phyloP scores from a whole-genome alignment of 2,888 invertebrate genomes.

The Cetonia aurata region DNA sequence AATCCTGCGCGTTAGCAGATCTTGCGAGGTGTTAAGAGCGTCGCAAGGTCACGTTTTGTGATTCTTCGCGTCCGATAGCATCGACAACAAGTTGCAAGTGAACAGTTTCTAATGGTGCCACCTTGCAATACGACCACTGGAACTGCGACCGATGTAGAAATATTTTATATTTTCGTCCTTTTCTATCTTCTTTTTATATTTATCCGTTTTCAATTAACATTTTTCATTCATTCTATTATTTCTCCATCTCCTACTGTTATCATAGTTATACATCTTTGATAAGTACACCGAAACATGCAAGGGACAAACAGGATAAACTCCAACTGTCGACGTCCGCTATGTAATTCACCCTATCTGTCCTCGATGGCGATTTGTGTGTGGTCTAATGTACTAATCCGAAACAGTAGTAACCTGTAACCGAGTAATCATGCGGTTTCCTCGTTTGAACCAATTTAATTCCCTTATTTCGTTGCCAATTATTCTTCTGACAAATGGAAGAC shows the following conservation, averaged over 20 bases:
- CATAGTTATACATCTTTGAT: too few relatives aligned
- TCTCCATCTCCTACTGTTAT: too few relatives aligned
- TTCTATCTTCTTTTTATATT: too few relatives aligned
- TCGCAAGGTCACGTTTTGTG: slow-evolving; percentile 66
- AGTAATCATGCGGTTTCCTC: slow-evolving; percentile 51
- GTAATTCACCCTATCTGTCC: too few relatives aligned
- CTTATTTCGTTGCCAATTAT: slow-evolving; percentile 40
- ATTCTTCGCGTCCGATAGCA: slow-evolving; percentile 63
- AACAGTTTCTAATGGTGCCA: slow-evolving; percentile 64
- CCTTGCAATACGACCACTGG: slow-evolving; percentile 60
- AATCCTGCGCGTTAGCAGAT: slow-evolving; percentile 50
- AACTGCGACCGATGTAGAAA: slow-evolving; percentile 60
- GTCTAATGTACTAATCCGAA: not conserved
- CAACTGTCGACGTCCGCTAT: too few relatives aligned
- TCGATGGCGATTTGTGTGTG: too few relatives aligned
- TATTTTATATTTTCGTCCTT: too few relatives aligned
- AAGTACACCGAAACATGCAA: too few relatives aligned
- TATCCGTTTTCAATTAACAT: too few relatives aligned
- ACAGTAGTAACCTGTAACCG: slow-evolving; percentile 48
- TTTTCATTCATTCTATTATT: too few relatives aligned
- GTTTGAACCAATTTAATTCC: slow-evolving; percentile 44
- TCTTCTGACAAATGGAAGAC: not conserved
- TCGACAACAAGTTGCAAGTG: slow-evolving; percentile 64
- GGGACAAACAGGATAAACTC: too few relatives aligned
- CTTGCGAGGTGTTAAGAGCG: slow-evolving; percentile 63